Evolutionary conservation across 2,888 invertebrate genomes (phyloP), one percentile per base, ranked within the genome.

Genomic region (Oscheius sp.): DNA sequence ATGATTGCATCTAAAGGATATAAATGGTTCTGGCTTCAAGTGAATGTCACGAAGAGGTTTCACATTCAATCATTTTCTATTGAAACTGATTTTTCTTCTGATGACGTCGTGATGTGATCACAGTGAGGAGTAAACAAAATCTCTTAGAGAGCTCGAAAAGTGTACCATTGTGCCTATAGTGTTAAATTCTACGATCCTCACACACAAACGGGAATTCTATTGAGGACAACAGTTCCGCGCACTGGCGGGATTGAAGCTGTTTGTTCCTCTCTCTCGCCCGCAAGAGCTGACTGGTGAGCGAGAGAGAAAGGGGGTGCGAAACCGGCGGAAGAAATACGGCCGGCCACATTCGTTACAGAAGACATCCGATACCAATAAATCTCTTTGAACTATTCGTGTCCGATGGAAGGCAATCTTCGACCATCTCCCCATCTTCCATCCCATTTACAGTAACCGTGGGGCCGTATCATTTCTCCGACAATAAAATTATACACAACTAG

Each of bases 191-290:
- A 21, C 61, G 61, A 61, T 61, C 61, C 61, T 61, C 43, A 43
- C 41, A 35, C 59, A 43, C 61, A 61, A 61, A 61, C 61, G 61
- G 61, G 61, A 41, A 61, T 61, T 61, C 41, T 43, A 61, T 61
- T 61, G 61, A 61, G 61, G 61, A 61, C 61, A 59, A n/a, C 59
- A 61, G 43, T 61, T 61, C 61, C 61, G 61, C 61, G 61, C 61
- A 45, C 61, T 27, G 16, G 3, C 18, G 43, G 61, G 61, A 61
- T 61, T 61, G 61, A 61, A 61, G 41, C 61, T 61, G 61, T 61
- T 61, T 61, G 61, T 61, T 61, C 9, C 61, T 61, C 59, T 56
- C 59, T 41, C 55, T 25, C 55, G 55, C 55, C 21, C 55, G 23
- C 21, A 55, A 25, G 29, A 29, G 29, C 6, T 58, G 58, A 7